A percentile compares a stretch with the other conserved stretches of the same genome.
Conservation (phyloP, 2,888 invertebrate species). For the Drosophila atripex region DNA sequence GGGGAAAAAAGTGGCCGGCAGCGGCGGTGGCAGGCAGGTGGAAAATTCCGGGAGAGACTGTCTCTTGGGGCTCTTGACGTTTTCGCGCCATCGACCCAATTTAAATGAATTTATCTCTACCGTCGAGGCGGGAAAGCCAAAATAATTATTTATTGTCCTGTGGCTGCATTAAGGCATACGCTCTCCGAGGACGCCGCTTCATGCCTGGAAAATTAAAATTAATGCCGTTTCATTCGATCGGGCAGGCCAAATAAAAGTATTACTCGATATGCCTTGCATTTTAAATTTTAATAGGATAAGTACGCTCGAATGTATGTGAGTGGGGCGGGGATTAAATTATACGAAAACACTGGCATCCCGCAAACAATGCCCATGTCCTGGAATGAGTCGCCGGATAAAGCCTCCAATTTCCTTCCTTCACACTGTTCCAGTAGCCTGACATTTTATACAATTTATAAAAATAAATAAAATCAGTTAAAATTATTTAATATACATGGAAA, state of each 20-base stretch:
- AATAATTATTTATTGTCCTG: conserved; percentile 61
- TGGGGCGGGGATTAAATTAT: conserved; percentile 52
- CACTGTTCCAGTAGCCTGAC: neutral
- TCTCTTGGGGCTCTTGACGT: conserved; percentile 14
- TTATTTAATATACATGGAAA: neutral
- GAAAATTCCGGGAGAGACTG: neutral
- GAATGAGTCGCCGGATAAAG: neutral
- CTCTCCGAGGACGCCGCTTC: conserved; percentile 14
- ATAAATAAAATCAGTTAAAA: neutral
- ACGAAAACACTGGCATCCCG: conserved; percentile 47
- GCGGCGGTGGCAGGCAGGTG: neutral
- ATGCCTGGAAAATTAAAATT: conserved; percentile 46
- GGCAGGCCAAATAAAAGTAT: conserved; percentile 23
- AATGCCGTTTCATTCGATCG: conserved; percentile 47
- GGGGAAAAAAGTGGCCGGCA: neutral
- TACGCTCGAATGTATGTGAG: conserved; percentile 12
- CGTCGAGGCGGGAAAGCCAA: conserved; percentile 8
- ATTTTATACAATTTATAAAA: neutral
- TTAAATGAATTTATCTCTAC: conserved; percentile 51
- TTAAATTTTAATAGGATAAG: conserved; percentile 50
- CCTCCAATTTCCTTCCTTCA: neutral
- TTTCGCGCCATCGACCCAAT: conserved; percentile 45
- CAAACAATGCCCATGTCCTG: conserved; percentile 30
- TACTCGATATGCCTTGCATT: conserved; percentile 28
- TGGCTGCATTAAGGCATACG: conserved; percentile 31